Percentiles rank a stretch among this genome's conserved stretches.
phyloP scores from a whole-genome alignment of 2,888 invertebrate species.

The Keiferia lycopersicella region DNA sequence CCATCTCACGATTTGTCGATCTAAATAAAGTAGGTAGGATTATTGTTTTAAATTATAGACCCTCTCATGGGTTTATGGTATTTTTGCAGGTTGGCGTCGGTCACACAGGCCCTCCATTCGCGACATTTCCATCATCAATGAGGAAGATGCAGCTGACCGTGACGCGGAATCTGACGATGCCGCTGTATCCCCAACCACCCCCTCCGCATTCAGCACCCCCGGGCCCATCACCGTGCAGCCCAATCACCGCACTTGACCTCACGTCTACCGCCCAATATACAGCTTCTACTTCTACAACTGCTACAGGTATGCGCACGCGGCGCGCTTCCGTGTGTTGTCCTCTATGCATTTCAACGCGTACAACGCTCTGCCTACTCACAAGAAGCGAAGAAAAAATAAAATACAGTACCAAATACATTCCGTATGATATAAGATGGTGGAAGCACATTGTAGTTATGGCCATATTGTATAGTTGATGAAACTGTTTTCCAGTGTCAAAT shows the following conservation, averaged over 20 bases:
- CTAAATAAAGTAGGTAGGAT: no score
- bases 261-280: constrained; percentile 26
- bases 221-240: constrained; percentile 73
- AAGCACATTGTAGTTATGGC: background rate
- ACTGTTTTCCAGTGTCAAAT: constrained; percentile 5
- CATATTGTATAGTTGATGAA: background rate
- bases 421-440: background rate
- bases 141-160: constrained; percentile 86
- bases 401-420: background rate
- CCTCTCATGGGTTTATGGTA: background rate
- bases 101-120: constrained; percentile 91
- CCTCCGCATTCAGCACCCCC: constrained; percentile 60
- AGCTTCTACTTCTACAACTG: constrained; percentile 19
- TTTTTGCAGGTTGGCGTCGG: constrained; percentile 85
- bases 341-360: constrained; percentile 13
- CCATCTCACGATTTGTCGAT: no score
- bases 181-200: constrained; percentile 49
- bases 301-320: constrained; percentile 14
- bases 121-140: constrained; percentile 93
- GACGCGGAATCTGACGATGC: constrained; percentile 61
- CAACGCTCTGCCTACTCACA: background rate
- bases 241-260: constrained; percentile 56
- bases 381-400: constrained; percentile 7
- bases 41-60: no score
- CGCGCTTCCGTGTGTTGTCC: constrained; percentile 10